phyloP scores from a whole-genome alignment of 2,888 invertebrate genomes.

The Stenichneumon culpator region DNA sequence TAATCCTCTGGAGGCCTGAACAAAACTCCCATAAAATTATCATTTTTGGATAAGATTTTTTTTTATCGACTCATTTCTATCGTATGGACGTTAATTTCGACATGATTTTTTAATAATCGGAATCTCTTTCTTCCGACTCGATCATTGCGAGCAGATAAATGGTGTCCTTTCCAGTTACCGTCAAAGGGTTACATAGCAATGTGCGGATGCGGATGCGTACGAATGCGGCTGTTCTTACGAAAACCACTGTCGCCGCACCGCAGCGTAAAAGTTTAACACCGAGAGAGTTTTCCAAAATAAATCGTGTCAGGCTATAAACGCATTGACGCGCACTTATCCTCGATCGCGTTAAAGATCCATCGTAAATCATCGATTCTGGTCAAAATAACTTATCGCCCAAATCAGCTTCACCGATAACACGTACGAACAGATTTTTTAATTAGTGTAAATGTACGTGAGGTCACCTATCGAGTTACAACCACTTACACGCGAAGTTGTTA shows the following conservation, averaged over 20 bases:
- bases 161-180: background rate
- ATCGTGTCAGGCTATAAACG: background rate
- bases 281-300: background rate
- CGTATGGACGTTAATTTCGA: background rate
- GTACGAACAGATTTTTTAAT: slow-evolving; percentile 7
- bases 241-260: background rate
- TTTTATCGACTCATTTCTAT: background rate
- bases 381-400: slow-evolving; percentile 34
- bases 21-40: too few relatives aligned
- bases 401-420: slow-evolving; percentile 39
- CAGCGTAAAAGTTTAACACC: background rate
- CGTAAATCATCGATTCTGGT: slow-evolving; percentile 19
- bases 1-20: too few relatives aligned
- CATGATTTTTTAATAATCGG: background rate
- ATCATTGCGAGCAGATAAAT: background rate
- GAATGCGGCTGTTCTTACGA: background rate
- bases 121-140: background rate
- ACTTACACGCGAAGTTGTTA: background rate
- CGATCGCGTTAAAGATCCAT: slow-evolving; percentile 11
- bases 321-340: slow-evolving; percentile 15
- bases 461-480: background rate
- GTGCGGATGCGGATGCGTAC: too few relatives aligned
- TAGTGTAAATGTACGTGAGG: background rate
- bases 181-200: background rate
- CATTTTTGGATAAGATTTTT: background rate